Base-by-base conservation (phyloP, 2,888 invertebrate genomes). In the Sinohyriopsis cumingii region DNA sequence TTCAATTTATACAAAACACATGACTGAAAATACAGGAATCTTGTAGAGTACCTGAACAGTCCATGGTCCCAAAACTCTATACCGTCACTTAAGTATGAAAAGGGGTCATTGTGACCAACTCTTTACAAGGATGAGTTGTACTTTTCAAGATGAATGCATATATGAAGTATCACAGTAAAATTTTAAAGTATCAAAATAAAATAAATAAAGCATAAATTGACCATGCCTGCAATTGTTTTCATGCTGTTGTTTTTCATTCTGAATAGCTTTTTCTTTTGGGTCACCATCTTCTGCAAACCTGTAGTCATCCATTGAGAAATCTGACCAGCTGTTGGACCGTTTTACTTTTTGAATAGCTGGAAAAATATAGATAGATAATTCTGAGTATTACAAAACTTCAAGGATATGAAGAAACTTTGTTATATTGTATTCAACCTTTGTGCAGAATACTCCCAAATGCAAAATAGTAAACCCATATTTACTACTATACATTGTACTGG, bases 281-380 rank as follows among this genome's bases (percentile, higher is more conserved):
- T 88, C 87, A 57, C 74, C 77, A 12, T 86, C 85, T 6, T 82
- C 85, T 3, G 78, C 73, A 69, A 85, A 81, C 24, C 75, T 81
- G 61, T 93, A 91, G 84, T 94, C 94, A 88, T 96, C 96, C 75
- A 95, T 92, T 0, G 95, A 95, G 84, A 95, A 95, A 55, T 80
- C 80, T 0, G 95, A 95, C 93, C 95, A 95, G 0, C 95, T 96
- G 88, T 95, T 96, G 67, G 96, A 96, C 55, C 96, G 93, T 65
- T 94, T 92, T 54, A 87, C 77, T 76, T 89, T 90, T 66, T 87
- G 80, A 67, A 86, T 82, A 25, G 84, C 85, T 86, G 66, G 5
- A 70, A 68, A 53, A 57, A 54, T 5, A 33, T 59, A 56, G 56
- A 59, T 45, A 56, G 60, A 24, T n/a, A n/a, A n/a, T n/a, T 64